Percentiles rank a stretch among this genome's conserved stretches.
These are phyloP conservation scores for Phortica magna DNA, from an alignment of 2,888 invertebrate species.

Conservation along the genomic window DNA sequence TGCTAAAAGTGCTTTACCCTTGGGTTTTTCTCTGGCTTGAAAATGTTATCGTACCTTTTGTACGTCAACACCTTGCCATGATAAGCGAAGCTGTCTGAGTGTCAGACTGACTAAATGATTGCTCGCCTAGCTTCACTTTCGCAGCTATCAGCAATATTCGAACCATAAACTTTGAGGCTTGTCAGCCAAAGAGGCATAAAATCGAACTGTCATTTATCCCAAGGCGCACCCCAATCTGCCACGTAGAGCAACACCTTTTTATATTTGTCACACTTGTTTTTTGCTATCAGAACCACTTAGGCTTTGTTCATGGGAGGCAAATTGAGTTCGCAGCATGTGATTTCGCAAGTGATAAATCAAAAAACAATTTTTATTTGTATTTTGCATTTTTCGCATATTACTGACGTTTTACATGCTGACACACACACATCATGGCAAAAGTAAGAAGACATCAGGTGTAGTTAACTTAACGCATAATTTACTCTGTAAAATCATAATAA, in stretches of 20 bases:
- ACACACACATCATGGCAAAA: too few species aligned
- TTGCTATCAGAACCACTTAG: neutral
- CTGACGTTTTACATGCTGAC: neutral
- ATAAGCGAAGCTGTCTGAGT: too few species aligned
- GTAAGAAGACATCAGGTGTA: too few species aligned
- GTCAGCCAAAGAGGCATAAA: constrained; percentile 1
- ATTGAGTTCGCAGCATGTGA: neutral
- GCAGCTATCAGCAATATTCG: constrained; percentile 18
- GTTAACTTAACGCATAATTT: constrained; percentile 14
- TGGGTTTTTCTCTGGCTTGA: too few species aligned
- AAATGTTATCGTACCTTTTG: too few species aligned
- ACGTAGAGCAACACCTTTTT: neutral
- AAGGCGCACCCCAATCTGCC: neutral
- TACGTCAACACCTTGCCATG: too few species aligned
- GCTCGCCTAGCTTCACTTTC: neutral
- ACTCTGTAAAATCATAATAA: neutral
- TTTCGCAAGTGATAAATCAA: neutral
- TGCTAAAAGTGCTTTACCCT: too few species aligned
- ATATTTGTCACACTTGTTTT: neutral
- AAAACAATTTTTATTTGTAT: neutral
- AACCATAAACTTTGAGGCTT: constrained; percentile 25
- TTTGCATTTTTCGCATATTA: neutral
- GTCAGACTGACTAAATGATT: neutral
- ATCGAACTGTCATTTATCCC: neutral
- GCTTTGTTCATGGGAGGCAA: neutral